Conservation (phyloP, 2,888 invertebrate genomes). For the Tinea trinotella region DNA sequence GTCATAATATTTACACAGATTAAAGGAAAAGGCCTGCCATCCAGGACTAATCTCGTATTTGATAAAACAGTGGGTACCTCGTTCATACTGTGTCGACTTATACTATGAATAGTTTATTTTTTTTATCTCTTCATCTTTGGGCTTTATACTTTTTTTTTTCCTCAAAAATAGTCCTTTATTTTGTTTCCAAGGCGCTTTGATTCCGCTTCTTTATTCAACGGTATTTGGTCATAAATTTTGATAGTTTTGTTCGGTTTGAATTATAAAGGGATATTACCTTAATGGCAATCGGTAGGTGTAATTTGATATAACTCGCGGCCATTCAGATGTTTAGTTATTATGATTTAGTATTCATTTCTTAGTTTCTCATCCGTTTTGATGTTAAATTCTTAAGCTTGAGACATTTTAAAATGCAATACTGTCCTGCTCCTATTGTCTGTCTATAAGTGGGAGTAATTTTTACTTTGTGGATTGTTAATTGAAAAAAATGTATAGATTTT, state of each 20-base stretch:
- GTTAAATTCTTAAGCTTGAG: constrained; percentile 25
- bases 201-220: constrained; percentile 66
- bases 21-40: constrained; percentile 46
- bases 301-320: constrained; percentile 55
- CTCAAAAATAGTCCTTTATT: constrained; percentile 48
- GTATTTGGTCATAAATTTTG: constrained; percentile 61
- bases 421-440: not conserved
- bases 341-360: constrained; percentile 40
- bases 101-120: constrained; percentile 55
- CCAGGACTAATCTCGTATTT: constrained; percentile 59
- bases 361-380: constrained; percentile 29
- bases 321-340: constrained; percentile 50
- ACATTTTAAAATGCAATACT: not conserved
- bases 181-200: constrained; percentile 62
- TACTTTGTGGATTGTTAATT: not conserved
- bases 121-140: constrained; percentile 59
- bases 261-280: constrained; percentile 66
- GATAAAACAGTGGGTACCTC: constrained; percentile 68
- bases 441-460: constrained; percentile 1
- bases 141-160: constrained; percentile 33
- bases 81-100: constrained; percentile 37
- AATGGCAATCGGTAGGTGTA: constrained; percentile 69
- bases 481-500: not conserved
- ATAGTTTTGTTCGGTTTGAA: constrained; percentile 66
- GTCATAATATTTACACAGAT: constrained; percentile 63